Evolutionary conservation across 1,140 invertebrate genomes (phyloP).

Genomic region (Yoshiicerus persimilis): DNA sequence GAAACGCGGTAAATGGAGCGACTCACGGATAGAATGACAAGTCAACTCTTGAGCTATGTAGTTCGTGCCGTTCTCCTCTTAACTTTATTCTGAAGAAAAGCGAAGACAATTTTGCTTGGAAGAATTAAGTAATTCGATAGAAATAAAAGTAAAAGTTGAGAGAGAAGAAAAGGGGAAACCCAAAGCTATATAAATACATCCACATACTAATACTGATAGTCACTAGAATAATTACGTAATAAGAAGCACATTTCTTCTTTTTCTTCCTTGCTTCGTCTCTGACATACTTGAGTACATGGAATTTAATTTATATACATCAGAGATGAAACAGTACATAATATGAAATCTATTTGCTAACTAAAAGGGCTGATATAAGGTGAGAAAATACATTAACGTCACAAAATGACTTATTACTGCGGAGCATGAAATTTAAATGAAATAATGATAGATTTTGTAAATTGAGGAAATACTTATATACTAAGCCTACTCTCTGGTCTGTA

Average conservation of each 20-base stretch:
- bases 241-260: not conserved
- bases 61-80: conserved; percentile 5
- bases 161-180: not conserved
- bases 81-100: not conserved
- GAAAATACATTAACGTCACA: not conserved
- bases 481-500: not conserved
- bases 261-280: not conserved
- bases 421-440: not conserved
- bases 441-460: not conserved
- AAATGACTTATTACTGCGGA: not conserved
- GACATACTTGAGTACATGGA: not conserved
- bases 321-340: no score
- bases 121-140: conserved; percentile 20
- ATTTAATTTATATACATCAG: not conserved
- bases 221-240: not conserved
- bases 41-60: not conserved
- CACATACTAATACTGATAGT: not conserved
- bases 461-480: not conserved
- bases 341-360: no score
- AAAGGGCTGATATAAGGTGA: not conserved
- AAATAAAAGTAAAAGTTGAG: not conserved
- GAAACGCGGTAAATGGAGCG: not conserved
- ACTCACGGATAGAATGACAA: not conserved
- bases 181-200: not conserved
- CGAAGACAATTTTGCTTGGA: not conserved